These are phyloP conservation scores for Zootermopsis nevadensis DNA, from an alignment of 2,888 invertebrate genomes.

Conservation along the genomic window DNA sequence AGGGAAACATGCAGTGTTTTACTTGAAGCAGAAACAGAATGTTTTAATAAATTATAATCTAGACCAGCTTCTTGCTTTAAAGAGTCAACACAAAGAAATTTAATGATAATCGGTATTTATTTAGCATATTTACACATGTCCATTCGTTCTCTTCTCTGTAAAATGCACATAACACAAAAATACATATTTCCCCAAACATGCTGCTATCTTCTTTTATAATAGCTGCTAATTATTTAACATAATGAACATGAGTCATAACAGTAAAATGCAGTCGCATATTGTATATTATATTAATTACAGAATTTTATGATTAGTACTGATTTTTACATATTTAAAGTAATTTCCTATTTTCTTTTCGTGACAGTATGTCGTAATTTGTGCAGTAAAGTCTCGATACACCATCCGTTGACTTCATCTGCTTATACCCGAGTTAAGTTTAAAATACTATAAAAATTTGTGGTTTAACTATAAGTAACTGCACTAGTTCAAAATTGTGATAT, in stretches of 20 bases:
- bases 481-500: too few relatives aligned
- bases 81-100: not conserved
- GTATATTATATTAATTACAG: not conserved
- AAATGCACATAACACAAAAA: not conserved
- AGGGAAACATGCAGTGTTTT: not conserved
- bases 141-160: not conserved
- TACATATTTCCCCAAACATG: not conserved
- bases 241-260: not conserved
- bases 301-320: not conserved
- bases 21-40: not conserved
- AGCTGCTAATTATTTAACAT: not conserved
- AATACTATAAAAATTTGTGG: too few relatives aligned
- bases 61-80: too few relatives aligned
- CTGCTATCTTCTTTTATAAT: not conserved
- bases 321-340: not conserved
- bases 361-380: not conserved
- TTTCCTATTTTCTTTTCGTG: not conserved
- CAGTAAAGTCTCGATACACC: not conserved
- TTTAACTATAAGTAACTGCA: too few relatives aligned
- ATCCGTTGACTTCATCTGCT: not conserved
- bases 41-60: too few relatives aligned
- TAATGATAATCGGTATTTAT: not conserved
- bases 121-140: not conserved
- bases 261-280: not conserved
- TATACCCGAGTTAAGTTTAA: too few relatives aligned